These are phyloP conservation scores for Harlomillsia oculata DNA, from an alignment of 1,140 invertebrate species.

Conservation along the genomic window DNA sequence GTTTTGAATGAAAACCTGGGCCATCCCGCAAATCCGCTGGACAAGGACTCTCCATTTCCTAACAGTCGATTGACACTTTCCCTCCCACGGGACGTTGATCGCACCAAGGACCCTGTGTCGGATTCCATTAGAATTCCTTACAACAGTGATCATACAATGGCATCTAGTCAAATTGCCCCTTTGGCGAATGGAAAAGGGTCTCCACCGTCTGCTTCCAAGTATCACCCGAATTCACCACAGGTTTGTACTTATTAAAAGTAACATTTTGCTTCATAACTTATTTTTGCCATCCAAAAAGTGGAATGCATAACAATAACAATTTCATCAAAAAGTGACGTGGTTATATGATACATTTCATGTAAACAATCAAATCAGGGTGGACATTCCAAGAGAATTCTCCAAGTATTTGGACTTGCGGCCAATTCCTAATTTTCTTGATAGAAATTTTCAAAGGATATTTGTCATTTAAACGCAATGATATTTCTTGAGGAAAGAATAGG, in stretches of 20 bases:
- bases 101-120: conserved; percentile 5
- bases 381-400: too few relatives aligned
- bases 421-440: too few relatives aligned
- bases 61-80: conserved; percentile 17
- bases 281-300: not conserved
- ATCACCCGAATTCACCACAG: not conserved
- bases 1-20: not conserved
- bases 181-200: conserved; percentile 4
- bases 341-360: too few relatives aligned
- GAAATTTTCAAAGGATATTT: too few relatives aligned
- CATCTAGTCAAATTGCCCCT: conserved; percentile 13
- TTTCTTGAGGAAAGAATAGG: too few relatives aligned
- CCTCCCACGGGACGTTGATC: conserved; percentile 17
- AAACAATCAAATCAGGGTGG: too few relatives aligned
- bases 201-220: not conserved
- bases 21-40: conserved; percentile 5
- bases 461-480: too few relatives aligned
- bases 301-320: too few relatives aligned
- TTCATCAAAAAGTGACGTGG: too few relatives aligned
- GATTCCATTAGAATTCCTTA: too few relatives aligned
- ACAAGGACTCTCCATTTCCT: conserved; percentile 20
- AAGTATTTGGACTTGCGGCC: too few relatives aligned
- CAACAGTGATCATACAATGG: too few relatives aligned
- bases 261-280: not conserved
- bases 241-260: not conserved